Conservation (phyloP, 2,113 vertebrate genomes). For the Leucopternis melanops region DNA sequence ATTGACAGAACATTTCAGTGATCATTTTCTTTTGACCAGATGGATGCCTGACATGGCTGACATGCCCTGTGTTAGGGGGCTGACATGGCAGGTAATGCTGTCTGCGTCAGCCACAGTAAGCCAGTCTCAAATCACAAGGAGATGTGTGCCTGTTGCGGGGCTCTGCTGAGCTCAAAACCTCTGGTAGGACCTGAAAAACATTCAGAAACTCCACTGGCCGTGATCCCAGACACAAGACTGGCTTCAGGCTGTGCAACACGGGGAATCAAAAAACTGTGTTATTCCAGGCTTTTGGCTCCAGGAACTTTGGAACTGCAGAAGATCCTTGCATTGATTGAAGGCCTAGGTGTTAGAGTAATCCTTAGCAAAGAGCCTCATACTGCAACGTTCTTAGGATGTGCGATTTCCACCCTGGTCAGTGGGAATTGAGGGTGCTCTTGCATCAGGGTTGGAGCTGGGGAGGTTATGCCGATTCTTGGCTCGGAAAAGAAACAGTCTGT, state of each 20-base stretch:
- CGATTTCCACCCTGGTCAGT: neutral
- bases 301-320: neutral
- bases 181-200: neutral
- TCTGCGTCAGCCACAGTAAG: neutral
- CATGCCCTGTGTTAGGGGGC: neutral
- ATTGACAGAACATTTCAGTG: neutral
- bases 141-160: neutral
- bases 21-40: neutral
- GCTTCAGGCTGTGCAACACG: neutral
- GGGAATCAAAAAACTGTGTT: neutral
- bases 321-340: neutral
- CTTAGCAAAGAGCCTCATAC: neutral
- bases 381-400: neutral
- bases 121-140: neutral
- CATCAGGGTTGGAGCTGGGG: neutral
- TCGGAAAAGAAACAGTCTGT: neutral
- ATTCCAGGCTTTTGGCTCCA: neutral
- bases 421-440: neutral
- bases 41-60: neutral
- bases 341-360: neutral
- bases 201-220: neutral
- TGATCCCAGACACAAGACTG: neutral
- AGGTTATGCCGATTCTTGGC: neutral
- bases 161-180: neutral
- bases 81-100: neutral